These are phyloP conservation scores for Trichonephila clavata DNA, from an alignment of 1,140 invertebrate species.

Conservation along the genomic window DNA sequence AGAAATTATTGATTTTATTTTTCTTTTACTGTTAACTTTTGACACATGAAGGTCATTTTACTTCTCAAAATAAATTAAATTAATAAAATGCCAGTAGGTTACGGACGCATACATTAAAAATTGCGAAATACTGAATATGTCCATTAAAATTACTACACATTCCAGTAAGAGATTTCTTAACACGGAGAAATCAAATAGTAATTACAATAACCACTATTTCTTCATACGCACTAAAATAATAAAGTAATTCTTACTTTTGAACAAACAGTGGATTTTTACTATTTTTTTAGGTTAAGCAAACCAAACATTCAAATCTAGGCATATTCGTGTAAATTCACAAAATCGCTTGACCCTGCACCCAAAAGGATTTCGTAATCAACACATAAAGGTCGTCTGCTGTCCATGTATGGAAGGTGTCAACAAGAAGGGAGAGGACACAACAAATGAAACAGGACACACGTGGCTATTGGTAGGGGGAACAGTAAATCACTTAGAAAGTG, in stretches of 20 bases:
- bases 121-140: neutral
- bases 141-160: neutral
- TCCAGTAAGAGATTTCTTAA: neutral
- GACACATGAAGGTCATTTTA: neutral
- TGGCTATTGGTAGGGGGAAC: constrained; percentile 16
- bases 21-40: neutral
- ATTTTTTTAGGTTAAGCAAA: neutral
- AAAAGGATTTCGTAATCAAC: neutral
- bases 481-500: constrained; percentile 40
- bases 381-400: neutral
- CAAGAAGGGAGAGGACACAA: neutral
- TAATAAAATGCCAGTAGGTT: neutral
- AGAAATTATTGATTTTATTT: neutral
- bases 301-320: neutral
- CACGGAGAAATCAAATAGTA: no score
- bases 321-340: neutral
- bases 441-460: constrained; percentile 32
- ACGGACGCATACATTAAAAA: neutral
- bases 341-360: neutral
- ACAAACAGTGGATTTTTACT: neutral
- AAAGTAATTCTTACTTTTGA: neutral
- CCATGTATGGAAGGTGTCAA: neutral
- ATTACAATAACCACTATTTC: neutral
- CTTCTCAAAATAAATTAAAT: neutral
- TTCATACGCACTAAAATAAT: neutral